phyloP scores from a whole-genome alignment of 2,113 vertebrate species.

The Bos taurus region ARS-UCD2.0 NC_037334.1:48071001-48071500 shows the following conservation, averaged over 20 bases:
- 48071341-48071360: neutral
- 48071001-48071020: neutral
- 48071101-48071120: neutral
- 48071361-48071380: neutral
- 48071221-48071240: neutral
- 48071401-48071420: neutral
- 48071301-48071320: neutral
- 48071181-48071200: neutral
- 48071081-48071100: neutral
- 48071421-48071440: neutral
- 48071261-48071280: neutral
- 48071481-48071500: neutral
- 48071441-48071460: neutral
- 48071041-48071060: neutral
- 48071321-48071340: neutral
- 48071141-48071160: neutral
- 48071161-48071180: neutral
- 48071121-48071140: neutral
- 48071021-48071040: neutral
- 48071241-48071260: neutral
- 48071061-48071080: neutral
- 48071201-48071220: neutral
- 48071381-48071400: neutral
- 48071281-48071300: neutral
- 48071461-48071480: neutral